Evolutionary conservation across 2,797 vertebrate species (phyloP).

Genomic region (Centropyge bicolor): DNA sequence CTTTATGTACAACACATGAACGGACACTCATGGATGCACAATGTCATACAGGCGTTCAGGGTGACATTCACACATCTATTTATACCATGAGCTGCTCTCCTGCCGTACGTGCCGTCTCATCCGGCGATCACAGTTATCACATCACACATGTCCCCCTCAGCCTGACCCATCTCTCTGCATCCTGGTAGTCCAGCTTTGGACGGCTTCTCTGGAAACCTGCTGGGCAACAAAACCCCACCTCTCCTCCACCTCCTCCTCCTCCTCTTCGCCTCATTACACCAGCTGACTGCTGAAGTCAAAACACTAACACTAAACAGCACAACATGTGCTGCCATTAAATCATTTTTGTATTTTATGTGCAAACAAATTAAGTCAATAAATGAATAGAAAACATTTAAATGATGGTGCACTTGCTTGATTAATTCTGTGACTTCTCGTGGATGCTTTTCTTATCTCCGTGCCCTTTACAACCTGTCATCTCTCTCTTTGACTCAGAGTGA

Average conservation of each 20-base stretch:
- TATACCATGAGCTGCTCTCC: slow-evolving; percentile 48
- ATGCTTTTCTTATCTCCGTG: slow-evolving; percentile 25
- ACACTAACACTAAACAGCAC: slow-evolving; percentile 57
- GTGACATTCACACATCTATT: slow-evolving; percentile 64
- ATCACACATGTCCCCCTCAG: slow-evolving; percentile 17
- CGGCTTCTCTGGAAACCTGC: slow-evolving; percentile 50
- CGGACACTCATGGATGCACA: slow-evolving; percentile 32
- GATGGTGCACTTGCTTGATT: background rate
- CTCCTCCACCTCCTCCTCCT: slow-evolving; percentile 16
- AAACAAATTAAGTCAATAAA: background rate
- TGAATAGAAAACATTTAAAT: background rate
- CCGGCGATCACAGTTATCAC: slow-evolving; percentile 29
- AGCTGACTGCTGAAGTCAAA: slow-evolving; percentile 48
- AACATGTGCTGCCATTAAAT: slow-evolving; percentile 2
- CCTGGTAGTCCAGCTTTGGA: slow-evolving; percentile 29
- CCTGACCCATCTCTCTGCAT: slow-evolving; percentile 13
- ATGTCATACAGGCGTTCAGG: slow-evolving; percentile 13
- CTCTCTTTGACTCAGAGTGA: slow-evolving; percentile 48
- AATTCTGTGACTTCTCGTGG: background rate
- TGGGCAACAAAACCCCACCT: slow-evolving; percentile 15
- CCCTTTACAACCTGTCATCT: slow-evolving; percentile 50
- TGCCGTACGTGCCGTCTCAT: slow-evolving; percentile 36
- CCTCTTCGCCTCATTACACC: slow-evolving; percentile 50
- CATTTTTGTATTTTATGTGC: background rate
- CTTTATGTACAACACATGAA: slow-evolving; percentile 38